phyloP scores from a whole-genome alignment of 2,113 vertebrate species.

The Oxyruncus cristatus region DNA sequence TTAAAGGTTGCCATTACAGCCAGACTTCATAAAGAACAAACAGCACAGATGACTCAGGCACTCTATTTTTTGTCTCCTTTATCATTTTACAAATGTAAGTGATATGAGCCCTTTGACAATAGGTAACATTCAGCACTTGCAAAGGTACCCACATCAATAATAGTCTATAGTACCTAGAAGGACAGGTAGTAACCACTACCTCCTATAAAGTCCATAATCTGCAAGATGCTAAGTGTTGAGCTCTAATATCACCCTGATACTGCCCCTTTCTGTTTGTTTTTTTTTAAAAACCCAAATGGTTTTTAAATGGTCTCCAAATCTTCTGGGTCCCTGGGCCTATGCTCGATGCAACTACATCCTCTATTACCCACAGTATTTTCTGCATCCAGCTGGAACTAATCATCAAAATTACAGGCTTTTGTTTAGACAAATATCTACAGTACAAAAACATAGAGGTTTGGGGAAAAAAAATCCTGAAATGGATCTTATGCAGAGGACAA shows the following conservation, averaged over 20 bases:
- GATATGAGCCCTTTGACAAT: background rate
- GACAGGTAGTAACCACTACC: background rate
- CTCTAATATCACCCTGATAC: background rate
- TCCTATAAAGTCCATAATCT: background rate
- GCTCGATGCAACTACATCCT: background rate
- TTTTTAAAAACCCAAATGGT: background rate
- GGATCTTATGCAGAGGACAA: background rate
- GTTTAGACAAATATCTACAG: background rate
- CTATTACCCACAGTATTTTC: background rate
- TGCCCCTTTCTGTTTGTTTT: no score
- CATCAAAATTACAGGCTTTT: slow-evolving; percentile 38
- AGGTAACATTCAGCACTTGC: background rate
- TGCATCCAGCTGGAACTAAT: slow-evolving; percentile 32
- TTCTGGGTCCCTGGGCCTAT: background rate
- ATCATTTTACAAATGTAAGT: background rate
- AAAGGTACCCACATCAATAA: background rate
- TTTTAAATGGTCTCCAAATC: background rate
- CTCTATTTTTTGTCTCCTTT: background rate
- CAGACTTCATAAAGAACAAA: background rate
- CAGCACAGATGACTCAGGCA: rapidly evolving
- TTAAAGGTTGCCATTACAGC: background rate
- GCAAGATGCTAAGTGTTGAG: background rate
- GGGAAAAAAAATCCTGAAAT: background rate
- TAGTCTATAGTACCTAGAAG: background rate
- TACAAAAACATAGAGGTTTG: background rate